Evolutionary conservation across 1,140 invertebrate genomes (phyloP).

Genomic region (Drosophila sucinea): DNA sequence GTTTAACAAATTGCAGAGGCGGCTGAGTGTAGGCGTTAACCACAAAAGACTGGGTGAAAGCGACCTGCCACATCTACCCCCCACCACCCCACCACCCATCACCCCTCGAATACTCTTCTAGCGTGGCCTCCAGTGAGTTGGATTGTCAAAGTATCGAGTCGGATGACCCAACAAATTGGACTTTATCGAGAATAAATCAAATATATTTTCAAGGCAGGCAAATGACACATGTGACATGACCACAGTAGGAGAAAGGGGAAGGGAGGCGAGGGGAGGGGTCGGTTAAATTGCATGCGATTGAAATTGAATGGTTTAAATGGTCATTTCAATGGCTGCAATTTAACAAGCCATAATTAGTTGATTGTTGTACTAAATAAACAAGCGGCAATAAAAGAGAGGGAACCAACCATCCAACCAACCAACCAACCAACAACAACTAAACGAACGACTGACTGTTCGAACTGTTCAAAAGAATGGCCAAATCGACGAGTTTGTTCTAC

Average conservation of each 20-base stretch:
- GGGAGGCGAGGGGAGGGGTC: neutral
- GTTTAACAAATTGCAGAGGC: constrained; percentile 78
- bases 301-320: constrained; percentile 81
- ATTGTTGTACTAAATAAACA: constrained; percentile 79
- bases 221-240: constrained; percentile 49
- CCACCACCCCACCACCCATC: neutral
- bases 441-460: constrained; percentile 31
- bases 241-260: neutral
- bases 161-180: constrained; percentile 24
- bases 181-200: constrained; percentile 69
- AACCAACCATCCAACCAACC: constrained; percentile 22
- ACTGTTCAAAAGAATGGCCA: neutral
- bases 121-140: constrained; percentile 6
- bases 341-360: constrained; percentile 82
- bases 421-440: constrained; percentile 21
- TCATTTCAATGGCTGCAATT: constrained; percentile 82
- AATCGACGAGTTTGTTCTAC: constrained; percentile 49
- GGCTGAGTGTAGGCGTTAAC: constrained; percentile 61
- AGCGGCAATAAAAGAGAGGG: constrained; percentile 12
- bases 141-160: constrained; percentile 7
- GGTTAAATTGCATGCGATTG: constrained; percentile 65
- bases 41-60: constrained; percentile 59
- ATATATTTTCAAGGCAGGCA: constrained; percentile 37
- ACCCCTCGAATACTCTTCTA: neutral
- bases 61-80: constrained; percentile 15